These are phyloP conservation scores for Tenualosa ilisha DNA, from an alignment of 2,797 vertebrate species.

Conservation along the genomic window DNA sequence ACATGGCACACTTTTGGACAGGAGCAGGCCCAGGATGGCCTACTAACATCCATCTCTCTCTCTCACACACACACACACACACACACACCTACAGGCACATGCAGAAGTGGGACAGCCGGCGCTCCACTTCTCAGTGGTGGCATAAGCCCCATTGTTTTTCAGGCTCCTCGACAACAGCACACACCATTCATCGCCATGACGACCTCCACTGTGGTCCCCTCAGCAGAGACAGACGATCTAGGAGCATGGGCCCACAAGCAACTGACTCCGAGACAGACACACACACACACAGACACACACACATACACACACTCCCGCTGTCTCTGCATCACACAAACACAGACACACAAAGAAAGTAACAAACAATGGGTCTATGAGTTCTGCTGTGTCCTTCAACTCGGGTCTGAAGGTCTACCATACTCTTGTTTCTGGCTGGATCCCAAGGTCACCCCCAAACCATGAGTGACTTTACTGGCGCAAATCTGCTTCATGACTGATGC, in stretches of 20 bases:
- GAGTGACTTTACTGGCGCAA: too few species aligned
- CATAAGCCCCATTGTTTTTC: neutral
- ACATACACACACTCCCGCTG: neutral
- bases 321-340: neutral
- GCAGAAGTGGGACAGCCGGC: neutral
- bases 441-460: too few species aligned
- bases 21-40: neutral
- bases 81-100: neutral
- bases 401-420: neutral
- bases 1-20: constrained; percentile 13
- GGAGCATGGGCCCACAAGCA: neutral
- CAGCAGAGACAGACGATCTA: neutral
- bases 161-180: neutral
- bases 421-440: neutral
- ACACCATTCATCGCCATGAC: constrained; percentile 4
- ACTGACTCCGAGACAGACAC: neutral
- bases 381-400: too few species aligned
- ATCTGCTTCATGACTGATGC: too few species aligned
- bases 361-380: neutral
- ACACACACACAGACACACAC: neutral
- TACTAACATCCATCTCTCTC: neutral
- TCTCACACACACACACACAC: neutral
- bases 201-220: neutral
- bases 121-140: neutral
- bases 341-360: neutral